Conservation (phyloP, 1,140 invertebrate species). For the Sesamia nonagrioides region DNA sequence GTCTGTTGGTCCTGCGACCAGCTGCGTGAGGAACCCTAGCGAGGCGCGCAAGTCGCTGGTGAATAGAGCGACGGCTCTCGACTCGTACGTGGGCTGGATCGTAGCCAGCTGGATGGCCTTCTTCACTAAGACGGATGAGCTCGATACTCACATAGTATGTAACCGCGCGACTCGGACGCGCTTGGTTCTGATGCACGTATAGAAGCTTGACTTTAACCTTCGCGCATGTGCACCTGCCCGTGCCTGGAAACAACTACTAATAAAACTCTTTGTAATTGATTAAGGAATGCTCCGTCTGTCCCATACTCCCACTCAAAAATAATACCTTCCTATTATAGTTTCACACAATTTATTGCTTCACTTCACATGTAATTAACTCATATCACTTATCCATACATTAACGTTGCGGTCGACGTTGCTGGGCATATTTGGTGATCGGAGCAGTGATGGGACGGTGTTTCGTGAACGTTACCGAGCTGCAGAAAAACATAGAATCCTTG, state of each 20-base stretch:
- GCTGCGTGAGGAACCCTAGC: conserved; percentile 74
- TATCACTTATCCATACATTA: conserved; percentile 54
- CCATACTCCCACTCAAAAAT: not conserved
- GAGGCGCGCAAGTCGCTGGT: conserved; percentile 69
- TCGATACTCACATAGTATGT: conserved; percentile 80
- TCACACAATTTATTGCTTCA: conserved; percentile 6
- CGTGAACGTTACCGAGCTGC: conserved; percentile 68
- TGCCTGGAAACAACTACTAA: conserved; percentile 3
- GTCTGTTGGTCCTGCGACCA: conserved; percentile 26
- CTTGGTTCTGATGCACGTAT: conserved; percentile 46
- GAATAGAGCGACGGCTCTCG: conserved; percentile 76
- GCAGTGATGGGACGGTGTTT: conserved; percentile 82
- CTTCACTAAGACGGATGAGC: conserved; percentile 77
- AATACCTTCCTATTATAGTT: not conserved
- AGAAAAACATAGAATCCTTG: conserved; percentile 58
- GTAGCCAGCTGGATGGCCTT: conserved; percentile 78
- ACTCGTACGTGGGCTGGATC: conserved; percentile 81
- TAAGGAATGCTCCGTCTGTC: not conserved
- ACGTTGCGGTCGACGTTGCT: conserved; percentile 44
- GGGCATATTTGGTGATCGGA: conserved; percentile 63
- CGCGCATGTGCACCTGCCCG: conserved; percentile 48
- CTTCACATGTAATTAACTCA: conserved; percentile 11
- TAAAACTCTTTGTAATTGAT: not conserved
- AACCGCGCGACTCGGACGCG: conserved; percentile 53
- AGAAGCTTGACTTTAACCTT: conserved; percentile 49